Percentiles rank a stretch among this genome's conserved stretches.
phyloP scores from a whole-genome alignment of 2,888 invertebrate species.

The Amitus sp. region DNA sequence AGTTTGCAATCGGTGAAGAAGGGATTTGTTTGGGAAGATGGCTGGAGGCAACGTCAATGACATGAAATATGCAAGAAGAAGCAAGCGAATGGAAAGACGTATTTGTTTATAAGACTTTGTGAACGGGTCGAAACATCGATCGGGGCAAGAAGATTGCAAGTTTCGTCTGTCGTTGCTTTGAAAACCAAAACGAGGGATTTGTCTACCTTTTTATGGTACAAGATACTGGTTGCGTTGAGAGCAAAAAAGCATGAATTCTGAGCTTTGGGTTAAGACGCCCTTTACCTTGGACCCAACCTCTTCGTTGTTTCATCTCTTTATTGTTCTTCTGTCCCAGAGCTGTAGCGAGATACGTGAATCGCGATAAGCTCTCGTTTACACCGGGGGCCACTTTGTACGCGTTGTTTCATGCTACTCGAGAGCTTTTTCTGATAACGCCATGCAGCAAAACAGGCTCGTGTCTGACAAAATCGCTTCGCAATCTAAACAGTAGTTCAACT shows the following conservation, averaged over 20 bases:
- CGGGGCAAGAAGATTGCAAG: conserved; percentile 19
- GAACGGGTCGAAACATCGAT: conserved; percentile 22
- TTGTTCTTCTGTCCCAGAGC: conserved; percentile 23
- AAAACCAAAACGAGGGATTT: no score
- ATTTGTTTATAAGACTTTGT: conserved; percentile 14
- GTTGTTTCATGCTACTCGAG: conserved; percentile 18
- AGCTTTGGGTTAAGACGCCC: conserved; percentile 27
- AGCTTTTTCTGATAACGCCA: conserved; percentile 23
- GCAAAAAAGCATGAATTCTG: conserved; percentile 18
- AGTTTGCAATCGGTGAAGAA: background rate
- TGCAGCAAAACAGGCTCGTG: conserved; percentile 5
- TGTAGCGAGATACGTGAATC: conserved; percentile 20
- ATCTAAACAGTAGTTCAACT: background rate
- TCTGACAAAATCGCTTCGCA: conserved; percentile 12
- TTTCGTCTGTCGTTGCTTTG: conserved; percentile 18
- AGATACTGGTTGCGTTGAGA: conserved; percentile 28
- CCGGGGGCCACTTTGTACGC: conserved; percentile 10
- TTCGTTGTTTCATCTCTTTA: conserved; percentile 15
- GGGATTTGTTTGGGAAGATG: background rate
- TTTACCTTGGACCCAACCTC: conserved; percentile 27
- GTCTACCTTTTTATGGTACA: no score
- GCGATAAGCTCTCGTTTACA: conserved; percentile 25
- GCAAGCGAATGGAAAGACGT: conserved; percentile 17
- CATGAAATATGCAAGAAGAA: conserved; percentile 11
- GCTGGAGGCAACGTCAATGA: background rate